Evolutionary conservation across 2,113 vertebrate species (phyloP).

Genomic region (Urocynchramus pylzowi): DNA sequence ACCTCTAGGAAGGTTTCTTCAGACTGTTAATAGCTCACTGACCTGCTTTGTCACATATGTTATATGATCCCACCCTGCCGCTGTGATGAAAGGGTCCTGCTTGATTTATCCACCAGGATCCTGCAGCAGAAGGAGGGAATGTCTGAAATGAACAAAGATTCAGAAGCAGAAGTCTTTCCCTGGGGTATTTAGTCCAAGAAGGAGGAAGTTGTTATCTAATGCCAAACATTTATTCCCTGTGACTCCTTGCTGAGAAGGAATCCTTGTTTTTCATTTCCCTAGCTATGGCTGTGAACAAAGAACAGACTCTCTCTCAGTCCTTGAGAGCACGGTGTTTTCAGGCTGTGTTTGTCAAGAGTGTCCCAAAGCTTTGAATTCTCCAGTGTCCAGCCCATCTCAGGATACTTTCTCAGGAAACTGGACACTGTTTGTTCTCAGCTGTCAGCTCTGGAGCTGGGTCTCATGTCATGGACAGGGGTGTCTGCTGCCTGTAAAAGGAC

Average conservation of each 20-base stretch:
- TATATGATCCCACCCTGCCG: neutral
- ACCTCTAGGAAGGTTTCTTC: neutral
- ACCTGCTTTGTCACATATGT: neutral
- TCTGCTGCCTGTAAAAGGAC: neutral
- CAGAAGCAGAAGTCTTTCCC: neutral
- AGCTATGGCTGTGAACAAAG: neutral
- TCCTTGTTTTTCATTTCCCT: neutral
- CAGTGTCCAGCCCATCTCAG: neutral
- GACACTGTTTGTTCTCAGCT: neutral
- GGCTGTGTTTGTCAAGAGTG: rapidly evolving
- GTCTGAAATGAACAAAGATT: neutral
- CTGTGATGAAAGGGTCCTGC: neutral
- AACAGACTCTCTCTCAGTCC: neutral
- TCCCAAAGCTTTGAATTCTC: neutral
- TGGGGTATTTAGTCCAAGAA: neutral
- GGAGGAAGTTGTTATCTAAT: neutral
- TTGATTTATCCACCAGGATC: neutral
- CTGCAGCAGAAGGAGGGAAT: neutral
- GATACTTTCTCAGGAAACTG: neutral
- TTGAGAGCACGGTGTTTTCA: neutral
- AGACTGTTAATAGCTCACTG: neutral
- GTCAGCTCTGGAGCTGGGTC: neutral
- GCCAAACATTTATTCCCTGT: neutral
- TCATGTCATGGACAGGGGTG: neutral
- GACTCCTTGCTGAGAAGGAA: neutral